phyloP scores from a whole-genome alignment of 2,888 invertebrate genomes.

The Parochlus steinenii region DNA sequence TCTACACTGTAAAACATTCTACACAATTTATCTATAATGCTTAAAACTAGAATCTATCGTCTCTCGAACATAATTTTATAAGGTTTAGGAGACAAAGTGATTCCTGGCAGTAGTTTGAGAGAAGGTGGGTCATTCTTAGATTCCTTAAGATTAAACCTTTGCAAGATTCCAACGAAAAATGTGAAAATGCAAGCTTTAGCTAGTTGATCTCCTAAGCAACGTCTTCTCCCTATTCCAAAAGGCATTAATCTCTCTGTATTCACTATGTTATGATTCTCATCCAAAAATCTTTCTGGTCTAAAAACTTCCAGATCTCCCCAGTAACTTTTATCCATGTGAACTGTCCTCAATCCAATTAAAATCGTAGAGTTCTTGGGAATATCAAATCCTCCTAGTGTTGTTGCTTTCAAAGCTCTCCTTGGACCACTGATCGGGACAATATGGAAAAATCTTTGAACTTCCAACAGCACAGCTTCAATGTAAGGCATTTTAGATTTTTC shows the following conservation, averaged over 20 bases:
- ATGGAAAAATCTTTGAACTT: slow-evolving; percentile 37
- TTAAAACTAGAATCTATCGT: too few relatives aligned
- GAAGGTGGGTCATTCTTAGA: slow-evolving; percentile 28
- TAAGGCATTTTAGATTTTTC: slow-evolving; percentile 33
- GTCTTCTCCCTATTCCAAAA: slow-evolving; percentile 37
- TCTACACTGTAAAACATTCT: too few relatives aligned
- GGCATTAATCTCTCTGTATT: slow-evolving; percentile 27
- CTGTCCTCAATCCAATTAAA: slow-evolving; percentile 35
- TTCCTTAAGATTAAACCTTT: slow-evolving; percentile 34
- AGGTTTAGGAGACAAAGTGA: slow-evolving; percentile 38
- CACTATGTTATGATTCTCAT: slow-evolving; percentile 19
- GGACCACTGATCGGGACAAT: slow-evolving; percentile 39
- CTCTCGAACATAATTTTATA: slow-evolving; percentile 32
- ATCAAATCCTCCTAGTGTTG: slow-evolving; percentile 35
- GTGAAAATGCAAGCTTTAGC: slow-evolving; percentile 44
- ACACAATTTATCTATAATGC: too few relatives aligned
- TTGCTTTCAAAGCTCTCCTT: slow-evolving; percentile 35
- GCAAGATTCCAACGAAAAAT: slow-evolving; percentile 40
- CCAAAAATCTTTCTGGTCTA: slow-evolving; percentile 45
- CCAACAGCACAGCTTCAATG: slow-evolving; percentile 37
- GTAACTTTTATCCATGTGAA: slow-evolving; percentile 37
- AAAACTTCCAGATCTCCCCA: slow-evolving; percentile 46
- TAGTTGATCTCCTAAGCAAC: slow-evolving; percentile 46
- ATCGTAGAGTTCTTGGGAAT: slow-evolving; percentile 37
- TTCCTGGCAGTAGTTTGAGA: slow-evolving; percentile 33